Evolutionary conservation across 1,140 invertebrate genomes (phyloP), one percentile per base, ranked within the genome.

Genomic region (Coptotermes formosanus): DNA sequence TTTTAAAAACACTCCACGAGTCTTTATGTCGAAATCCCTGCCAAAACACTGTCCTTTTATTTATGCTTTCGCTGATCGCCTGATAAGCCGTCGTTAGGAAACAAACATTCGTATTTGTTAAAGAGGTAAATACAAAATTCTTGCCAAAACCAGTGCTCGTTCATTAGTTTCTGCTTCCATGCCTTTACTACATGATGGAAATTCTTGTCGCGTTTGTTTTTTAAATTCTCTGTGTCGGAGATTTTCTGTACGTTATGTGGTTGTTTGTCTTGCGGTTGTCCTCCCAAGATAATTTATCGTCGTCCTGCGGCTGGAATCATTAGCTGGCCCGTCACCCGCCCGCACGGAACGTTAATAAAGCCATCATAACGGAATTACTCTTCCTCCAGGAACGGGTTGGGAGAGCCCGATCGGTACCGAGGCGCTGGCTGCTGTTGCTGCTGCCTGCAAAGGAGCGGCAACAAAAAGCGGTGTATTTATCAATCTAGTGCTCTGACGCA

Each of bases 311-410:
- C 64, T 75, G 64, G 64, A 75, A 75, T 75, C 64, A 75, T 75
- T 75, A 75, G 64, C 25, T 75, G n/a, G 64, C 64, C 45, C 64
- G 64, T 75, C 64, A 14, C 64, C 64, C 64, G 64, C 64, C 64
- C 7, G 7, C 64, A 30, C n/a, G 64, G 64, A 30, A 75, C 64
- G 25, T 75, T 75, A 75, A 75, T 75, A 75, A 30, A 75, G 64
- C 64, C 64, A 75, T 75, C 64, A 75, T n/a, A 75, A 75, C 64
- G 64, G 64, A 75, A 30, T 75, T 75, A 75, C 64, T 9, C 64
- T 30, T 25, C 64, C 64, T 30, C 8, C 64, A 8, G n/a, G 30
- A 75, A 64, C 19, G 59, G 59, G 59, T 19, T 64, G 59, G 59
- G 64, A 75, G 64, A 75, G 38, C 38, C 64, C 64, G 30, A n/a